Conservation (phyloP, 2,888 invertebrate genomes). For the Nemotelus pantherinus region DNA sequence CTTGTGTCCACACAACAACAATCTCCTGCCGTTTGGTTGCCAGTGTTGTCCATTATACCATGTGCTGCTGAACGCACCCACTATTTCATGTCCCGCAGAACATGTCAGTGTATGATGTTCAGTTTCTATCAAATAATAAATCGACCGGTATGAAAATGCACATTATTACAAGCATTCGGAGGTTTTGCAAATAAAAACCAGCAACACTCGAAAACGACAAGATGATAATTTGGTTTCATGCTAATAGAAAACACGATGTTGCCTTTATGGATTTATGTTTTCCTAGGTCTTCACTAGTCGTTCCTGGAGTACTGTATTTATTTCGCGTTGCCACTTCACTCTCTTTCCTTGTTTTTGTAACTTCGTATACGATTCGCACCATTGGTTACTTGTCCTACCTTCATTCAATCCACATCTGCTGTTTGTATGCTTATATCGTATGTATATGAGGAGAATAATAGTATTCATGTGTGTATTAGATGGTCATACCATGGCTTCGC, state of each 20-base stretch:
- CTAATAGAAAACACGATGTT: not conserved
- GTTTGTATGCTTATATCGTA: constrained; percentile 17
- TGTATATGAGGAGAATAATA: not conserved
- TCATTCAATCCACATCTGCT: constrained; percentile 15
- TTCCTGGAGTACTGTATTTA: constrained; percentile 13
- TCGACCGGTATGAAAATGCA: no score
- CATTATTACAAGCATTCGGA: no score
- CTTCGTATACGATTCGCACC: constrained; percentile 30
- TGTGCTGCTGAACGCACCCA: no score
- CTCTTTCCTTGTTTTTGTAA: constrained; percentile 22
- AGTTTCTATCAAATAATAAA: no score
- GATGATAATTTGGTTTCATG: not conserved
- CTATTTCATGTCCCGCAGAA: no score
- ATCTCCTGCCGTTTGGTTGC: no score
- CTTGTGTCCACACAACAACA: not conserved
- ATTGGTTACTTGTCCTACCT: constrained; percentile 27
- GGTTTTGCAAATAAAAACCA: no score
- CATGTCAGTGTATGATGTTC: no score
- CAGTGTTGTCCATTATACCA: no score
- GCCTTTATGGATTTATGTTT: constrained; percentile 25
- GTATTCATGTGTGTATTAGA: not conserved
- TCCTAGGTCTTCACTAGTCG: constrained; percentile 37
- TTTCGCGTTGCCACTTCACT: not conserved
- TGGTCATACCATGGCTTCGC: not conserved
- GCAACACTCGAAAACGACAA: not conserved